Conservation (phyloP, 1,140 invertebrate species). For the Melanaphis sacchari region DNA sequence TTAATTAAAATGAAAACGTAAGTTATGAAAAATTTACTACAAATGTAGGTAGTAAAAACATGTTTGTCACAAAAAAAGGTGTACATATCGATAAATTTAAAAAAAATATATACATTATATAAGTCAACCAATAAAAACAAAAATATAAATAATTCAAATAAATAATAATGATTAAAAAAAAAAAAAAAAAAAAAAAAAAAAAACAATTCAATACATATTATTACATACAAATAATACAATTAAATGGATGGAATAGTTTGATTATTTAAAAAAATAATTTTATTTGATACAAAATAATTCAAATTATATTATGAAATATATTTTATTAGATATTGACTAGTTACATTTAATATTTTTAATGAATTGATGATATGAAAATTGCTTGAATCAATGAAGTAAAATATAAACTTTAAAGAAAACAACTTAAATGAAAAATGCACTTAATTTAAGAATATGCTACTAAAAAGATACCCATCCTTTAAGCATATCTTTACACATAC, state of each 20-base stretch:
- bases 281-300: neutral
- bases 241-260: conserved; percentile 3
- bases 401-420: neutral
- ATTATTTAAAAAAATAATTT: neutral
- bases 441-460: neutral
- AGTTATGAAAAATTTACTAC: neutral
- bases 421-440: neutral
- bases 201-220: neutral
- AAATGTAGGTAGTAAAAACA: neutral
- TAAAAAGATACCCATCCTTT: neutral
- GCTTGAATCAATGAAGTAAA: neutral
- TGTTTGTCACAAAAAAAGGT: neutral
- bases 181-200: neutral
- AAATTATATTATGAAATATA: neutral
- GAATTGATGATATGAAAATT: neutral
- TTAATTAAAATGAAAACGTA: neutral
- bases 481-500: neutral
- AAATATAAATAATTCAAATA: conserved; percentile 2
- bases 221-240: neutral
- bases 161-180: neutral
- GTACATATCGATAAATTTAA: neutral
- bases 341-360: neutral
- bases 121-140: neutral
- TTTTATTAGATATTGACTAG: neutral
- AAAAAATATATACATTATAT: neutral